phyloP scores from a whole-genome alignment of 2,113 vertebrate genomes.

The Regulus satrapa region DNA sequence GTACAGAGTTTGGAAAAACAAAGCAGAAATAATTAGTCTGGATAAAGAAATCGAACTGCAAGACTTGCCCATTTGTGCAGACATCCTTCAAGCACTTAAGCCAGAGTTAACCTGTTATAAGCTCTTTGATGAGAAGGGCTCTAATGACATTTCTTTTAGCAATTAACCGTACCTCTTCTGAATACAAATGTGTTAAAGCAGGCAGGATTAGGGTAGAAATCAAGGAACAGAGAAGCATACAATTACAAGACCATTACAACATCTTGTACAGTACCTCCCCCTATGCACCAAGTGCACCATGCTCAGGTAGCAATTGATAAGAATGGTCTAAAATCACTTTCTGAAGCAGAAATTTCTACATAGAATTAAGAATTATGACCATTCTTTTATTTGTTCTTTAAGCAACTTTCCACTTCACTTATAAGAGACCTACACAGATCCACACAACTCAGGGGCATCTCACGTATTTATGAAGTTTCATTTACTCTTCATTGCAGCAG shows the following conservation, averaged over 20 bases:
- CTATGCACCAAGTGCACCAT: rapidly evolving
- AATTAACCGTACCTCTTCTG: background rate
- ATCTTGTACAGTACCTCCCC: background rate
- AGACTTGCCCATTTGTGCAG: background rate
- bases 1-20: background rate
- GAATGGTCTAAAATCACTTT: background rate
- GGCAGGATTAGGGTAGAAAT: background rate
- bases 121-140: background rate
- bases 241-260: background rate
- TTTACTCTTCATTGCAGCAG: background rate
- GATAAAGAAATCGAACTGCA: background rate
- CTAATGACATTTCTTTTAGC: background rate
- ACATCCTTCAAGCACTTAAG: background rate
- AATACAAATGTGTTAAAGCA: background rate
- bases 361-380: background rate
- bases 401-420: background rate
- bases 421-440: background rate
- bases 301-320: background rate
- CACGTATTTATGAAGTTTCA: background rate
- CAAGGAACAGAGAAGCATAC: background rate
- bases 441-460: background rate
- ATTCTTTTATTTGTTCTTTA: slow-evolving; percentile 5
- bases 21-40: background rate
- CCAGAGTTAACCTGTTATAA: background rate
- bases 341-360: background rate